Base-by-base conservation (phyloP, 2,113 vertebrate genomes). In the Lagopus muta region DNA sequence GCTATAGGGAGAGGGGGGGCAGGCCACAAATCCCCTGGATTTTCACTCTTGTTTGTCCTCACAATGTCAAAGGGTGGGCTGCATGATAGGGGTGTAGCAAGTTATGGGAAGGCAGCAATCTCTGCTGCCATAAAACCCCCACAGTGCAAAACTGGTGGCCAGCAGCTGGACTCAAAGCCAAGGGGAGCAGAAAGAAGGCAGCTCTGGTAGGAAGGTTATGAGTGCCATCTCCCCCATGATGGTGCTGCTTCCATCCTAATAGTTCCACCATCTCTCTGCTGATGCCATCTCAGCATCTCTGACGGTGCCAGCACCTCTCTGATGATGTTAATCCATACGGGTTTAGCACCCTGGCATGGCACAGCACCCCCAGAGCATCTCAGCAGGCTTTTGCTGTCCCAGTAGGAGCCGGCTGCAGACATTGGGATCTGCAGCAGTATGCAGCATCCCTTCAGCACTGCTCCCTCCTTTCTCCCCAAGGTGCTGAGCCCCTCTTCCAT, bases 401-500 rank as follows among this genome's bases (percentile, higher is more conserved):
- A 38, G 10, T 10, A 40, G 65, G 13, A 45, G 19, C 12, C 6
- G 8, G 64, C 6, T 32, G 20, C 18, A 13, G 42, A 30, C 8
- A 8, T 3, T 14, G 8, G 28, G 42, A 45, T 13, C 65, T 45
- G 43, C 30, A 32, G 30, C 65, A 67, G 65, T 9, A 43, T 6
- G 9, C n/a, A 8, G n/a, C 60, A 40, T 19, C 38, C 43, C 32
- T 77, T 28, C 22, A 50, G 7, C 60, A 48, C 38, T 82, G 18
- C 40, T 92, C 48, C 30, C 92, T 79, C 21, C 54, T 71, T 91
- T 52, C 50, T 79, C 90, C 91, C 96, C 34, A 92, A 99, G 99
- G 99, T 97, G 98, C 98, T 0, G 99, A 99, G 65, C 96, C 97
- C 85, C 97, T 99, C 82, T 99, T 98, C 92, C 97, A 98, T 2